Base-by-base conservation (phyloP, 2,797 vertebrate genomes). In the Lerista edwardsae region DNA sequence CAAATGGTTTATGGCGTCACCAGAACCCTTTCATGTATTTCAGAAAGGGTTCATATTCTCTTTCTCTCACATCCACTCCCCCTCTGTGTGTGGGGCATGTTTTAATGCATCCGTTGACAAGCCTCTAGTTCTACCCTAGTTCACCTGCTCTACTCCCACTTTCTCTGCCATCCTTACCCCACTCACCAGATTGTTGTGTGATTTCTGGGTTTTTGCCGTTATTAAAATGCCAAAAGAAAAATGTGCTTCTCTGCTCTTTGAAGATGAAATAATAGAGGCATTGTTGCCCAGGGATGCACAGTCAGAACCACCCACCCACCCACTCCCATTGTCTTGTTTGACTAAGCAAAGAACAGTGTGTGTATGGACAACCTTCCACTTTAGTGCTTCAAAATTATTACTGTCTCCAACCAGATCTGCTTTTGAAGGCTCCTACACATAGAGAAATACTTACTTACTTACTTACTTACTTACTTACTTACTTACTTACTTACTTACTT, bases 1-100 rank as follows among this genome's bases (percentile, higher is more conserved):
- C 91, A 84, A 80, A 29, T 72, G 3, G n/a, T 91, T 93, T 93
- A 89, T 87, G 79, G 87, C 88, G 84, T 88, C 91, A 92, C 79
- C 75, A 91, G 67, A 64, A 86, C 78, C 64, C n/a, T 87, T 51
- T 83, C 80, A n/a, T 0, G 0, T n/a, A 61, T 74, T 74, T 34
- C 41, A 82, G 69, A 59, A 79, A 75, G 9, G 80, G 81, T 59
- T 88, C 85, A 67, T 12, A 36, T n/a, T 34, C 25, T 36, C 34
- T 59, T 34, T 44, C 34, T 59, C 27, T 44, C 31, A 64, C 31
- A 36, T 14, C 10, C 27, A 29, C 27, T 11, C 17, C 15, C 34
- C 65, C 31, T 68, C 19, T 36, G n/a, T 68, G 2, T 68, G 14
- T 68, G 11, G 31, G 7, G 7, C 69, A 62, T 29, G 21, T 72